Conservation (phyloP, 2,113 vertebrate genomes). For the Riparia riparia region DNA sequence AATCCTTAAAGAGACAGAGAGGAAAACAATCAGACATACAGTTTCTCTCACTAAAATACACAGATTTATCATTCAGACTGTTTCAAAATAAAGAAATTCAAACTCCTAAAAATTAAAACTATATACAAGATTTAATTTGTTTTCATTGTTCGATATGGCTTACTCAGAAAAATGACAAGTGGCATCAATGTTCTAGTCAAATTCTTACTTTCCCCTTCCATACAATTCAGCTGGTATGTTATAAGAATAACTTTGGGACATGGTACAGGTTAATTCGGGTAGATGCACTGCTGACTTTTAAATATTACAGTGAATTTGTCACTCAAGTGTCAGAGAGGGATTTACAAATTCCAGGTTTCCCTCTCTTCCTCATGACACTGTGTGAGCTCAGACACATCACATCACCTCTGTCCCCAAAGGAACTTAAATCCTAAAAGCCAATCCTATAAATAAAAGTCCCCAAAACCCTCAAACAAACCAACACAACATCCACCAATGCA, state of each 20-base stretch:
- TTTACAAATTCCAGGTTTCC: neutral
- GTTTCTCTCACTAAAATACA: neutral
- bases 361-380: neutral
- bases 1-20: slow-evolving; percentile 63
- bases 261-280: neutral
- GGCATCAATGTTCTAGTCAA: neutral
- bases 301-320: neutral
- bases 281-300: neutral
- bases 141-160: neutral
- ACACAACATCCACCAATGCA: neutral
- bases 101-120: neutral
- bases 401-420: neutral
- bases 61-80: neutral
- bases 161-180: neutral
- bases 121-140: neutral
- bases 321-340: neutral
- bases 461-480: neutral
- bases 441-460: neutral
- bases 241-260: neutral
- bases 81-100: neutral
- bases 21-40: neutral
- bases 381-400: neutral
- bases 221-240: neutral
- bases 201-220: neutral
- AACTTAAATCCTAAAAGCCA: neutral